Percentiles rank a stretch among this genome's conserved stretches.
Evolutionary conservation across 2,113 vertebrate species (phyloP).

Genomic region (Vimba vimba): DNA sequence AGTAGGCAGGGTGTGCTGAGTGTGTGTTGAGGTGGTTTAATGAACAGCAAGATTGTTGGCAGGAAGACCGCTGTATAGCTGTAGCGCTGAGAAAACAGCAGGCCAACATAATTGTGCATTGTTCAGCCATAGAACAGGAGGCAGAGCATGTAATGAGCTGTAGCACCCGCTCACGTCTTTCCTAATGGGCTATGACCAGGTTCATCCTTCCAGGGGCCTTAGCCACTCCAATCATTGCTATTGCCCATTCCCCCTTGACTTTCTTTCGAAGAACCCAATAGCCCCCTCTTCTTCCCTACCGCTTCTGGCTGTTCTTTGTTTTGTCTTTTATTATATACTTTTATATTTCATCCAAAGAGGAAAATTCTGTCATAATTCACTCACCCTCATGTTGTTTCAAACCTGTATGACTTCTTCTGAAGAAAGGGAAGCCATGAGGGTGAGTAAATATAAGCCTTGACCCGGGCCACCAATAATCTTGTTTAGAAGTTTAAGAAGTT

Average conservation of each 20-base stretch:
- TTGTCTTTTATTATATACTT: no score
- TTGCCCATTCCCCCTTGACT: constrained; percentile 51
- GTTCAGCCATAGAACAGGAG: constrained; percentile 78
- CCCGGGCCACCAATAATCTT: neutral
- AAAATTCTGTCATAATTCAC: neutral
- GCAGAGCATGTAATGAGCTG: constrained; percentile 81
- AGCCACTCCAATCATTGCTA: constrained; percentile 56
- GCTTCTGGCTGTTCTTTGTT: neutral
- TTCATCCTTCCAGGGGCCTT: constrained; percentile 64
- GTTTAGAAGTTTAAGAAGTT: constrained; percentile 41
- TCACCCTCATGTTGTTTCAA: neutral
- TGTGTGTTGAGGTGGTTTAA: constrained; percentile 67
- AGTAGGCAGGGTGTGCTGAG: constrained; percentile 50
- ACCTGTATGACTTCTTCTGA: neutral
- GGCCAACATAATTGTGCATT: constrained; percentile 78
- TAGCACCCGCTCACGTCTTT: constrained; percentile 72
- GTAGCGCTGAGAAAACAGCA: constrained; percentile 68
- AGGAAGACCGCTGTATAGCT: constrained; percentile 60
- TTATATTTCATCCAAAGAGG: neutral
- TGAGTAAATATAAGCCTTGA: neutral
- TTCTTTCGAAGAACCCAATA: neutral
- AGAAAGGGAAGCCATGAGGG: neutral
- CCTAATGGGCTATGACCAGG: constrained; percentile 79
- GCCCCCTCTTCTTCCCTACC: neutral
- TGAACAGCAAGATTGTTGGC: constrained; percentile 63